Evolutionary conservation across 2,888 invertebrate genomes (phyloP).

Genomic region (Zeuzera pyrina): DNA sequence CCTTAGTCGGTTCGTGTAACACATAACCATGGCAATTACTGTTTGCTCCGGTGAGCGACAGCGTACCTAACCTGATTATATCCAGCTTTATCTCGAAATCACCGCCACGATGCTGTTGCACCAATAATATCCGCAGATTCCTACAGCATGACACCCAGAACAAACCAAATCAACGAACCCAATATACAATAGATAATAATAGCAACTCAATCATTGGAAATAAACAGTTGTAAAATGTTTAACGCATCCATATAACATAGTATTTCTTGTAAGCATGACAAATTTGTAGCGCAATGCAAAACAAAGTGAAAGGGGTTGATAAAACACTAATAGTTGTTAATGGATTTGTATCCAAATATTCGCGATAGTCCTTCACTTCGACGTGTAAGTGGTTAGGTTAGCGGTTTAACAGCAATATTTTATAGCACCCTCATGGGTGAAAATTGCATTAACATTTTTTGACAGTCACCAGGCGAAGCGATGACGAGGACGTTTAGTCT

Average conservation of each 20-base stretch:
- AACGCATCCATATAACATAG: too few species aligned
- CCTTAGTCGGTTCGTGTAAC: conserved; percentile 49
- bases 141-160: conserved; percentile 43
- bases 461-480: conserved; percentile 59
- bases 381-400: conserved; percentile 25
- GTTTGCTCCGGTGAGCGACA: conserved; percentile 59
- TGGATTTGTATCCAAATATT: conserved; percentile 15
- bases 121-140: conserved; percentile 51
- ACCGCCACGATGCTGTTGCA: conserved; percentile 26
- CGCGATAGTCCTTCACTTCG: too few species aligned
- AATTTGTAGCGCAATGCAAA: too few species aligned
- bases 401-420: conserved; percentile 32
- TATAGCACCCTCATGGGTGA: conserved; percentile 35
- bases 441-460: conserved; percentile 63
- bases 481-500: conserved; percentile 62
- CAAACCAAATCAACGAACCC: conserved; percentile 39
- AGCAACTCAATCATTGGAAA: neutral
- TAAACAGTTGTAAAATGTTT: too few species aligned
- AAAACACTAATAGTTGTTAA: too few species aligned
- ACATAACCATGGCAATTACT: conserved; percentile 59
- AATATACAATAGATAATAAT: neutral
- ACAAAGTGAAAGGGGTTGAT: too few species aligned
- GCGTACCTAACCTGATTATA: conserved; percentile 62
- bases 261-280: too few species aligned
- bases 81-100: conserved; percentile 51